A percentile compares a stretch with the other conserved stretches of the same genome.
These are phyloP conservation scores for Formica selysi DNA, from an alignment of 1,140 invertebrate genomes.

Conservation along the genomic window DNA sequence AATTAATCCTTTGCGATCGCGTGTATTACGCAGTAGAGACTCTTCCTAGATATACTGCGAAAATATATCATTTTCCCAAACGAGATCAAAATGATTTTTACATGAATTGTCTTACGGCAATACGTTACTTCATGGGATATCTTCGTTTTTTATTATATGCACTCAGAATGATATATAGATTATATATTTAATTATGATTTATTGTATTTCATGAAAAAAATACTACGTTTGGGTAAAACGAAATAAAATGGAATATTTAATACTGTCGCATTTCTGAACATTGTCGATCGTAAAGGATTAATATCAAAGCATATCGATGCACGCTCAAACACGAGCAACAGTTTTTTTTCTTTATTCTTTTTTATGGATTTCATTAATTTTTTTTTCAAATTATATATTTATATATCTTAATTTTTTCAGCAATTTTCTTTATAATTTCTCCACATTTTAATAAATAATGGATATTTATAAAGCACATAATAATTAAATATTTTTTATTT, in stretches of 20 bases:
- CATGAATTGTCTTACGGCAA: too few species aligned
- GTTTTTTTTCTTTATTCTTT: not conserved
- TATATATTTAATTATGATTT: not conserved
- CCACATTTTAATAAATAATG: not conserved
- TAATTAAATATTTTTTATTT: slow-evolving; percentile 14
- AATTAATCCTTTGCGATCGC: slow-evolving; percentile 52
- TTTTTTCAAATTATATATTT: not conserved
- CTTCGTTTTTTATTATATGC: not conserved
- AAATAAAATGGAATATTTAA: slow-evolving; percentile 6
- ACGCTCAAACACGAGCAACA: slow-evolving; percentile 3
- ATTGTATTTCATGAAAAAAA: not conserved
- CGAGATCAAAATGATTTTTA: not conserved
- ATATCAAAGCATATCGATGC: not conserved
- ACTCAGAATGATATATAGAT: not conserved
- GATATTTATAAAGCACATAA: slow-evolving; percentile 14
- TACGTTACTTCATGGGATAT: not conserved
- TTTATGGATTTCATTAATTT: not conserved
- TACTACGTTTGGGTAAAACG: not conserved
- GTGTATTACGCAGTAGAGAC: too few species aligned
- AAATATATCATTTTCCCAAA: not conserved
- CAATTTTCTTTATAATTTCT: not conserved
- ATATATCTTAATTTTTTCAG: not conserved
- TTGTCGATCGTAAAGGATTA: slow-evolving; percentile 33
- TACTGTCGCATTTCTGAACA: not conserved
- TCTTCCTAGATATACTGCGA: not conserved